Evolutionary conservation across 2,797 vertebrate species (phyloP), one percentile per base, ranked within the genome.

Genomic region (Oceanodroma leucorhoa): DNA sequence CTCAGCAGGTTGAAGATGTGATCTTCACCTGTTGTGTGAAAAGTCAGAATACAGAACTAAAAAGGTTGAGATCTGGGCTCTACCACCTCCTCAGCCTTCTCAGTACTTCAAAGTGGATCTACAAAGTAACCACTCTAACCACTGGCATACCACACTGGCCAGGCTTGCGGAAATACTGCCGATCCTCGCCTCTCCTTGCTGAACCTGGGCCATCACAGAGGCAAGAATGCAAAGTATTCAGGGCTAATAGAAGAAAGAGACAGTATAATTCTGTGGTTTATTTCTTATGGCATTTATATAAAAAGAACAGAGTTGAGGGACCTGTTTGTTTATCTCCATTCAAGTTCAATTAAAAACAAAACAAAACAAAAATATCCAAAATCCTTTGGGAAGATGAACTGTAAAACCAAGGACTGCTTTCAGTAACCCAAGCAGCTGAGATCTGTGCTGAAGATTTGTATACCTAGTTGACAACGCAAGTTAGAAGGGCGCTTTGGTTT

Each of bases 141-240:
- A 40, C 13, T 20, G 46, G 36, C 41, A 34, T 1, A 75, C 11
- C 14, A 24, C 6, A 21, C 7, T 0, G 3, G 18, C 21, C 14
- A 41, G 4, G 22, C 30, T 65, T 69, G 17, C 1, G 3, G 86
- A 83, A 80, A 71, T 21, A 27, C n/a, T 51, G 34, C 10, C 0
- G 0, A 3, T 76, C 30, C 20, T 77, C 3, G 5, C 21, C 18
- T 46, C n/a, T 64, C n/a, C 45, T 54, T 41, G 41, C 34, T 90
- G 30, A 80, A 62, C 32, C 30, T 22, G 57, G 50, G 50, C 34
- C 24, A 34, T 38, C 21, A 8, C 0, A 57, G 38, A 69, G 16
- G 17, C 26, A 75, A 61, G 53, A 78, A 86, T 24, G 32, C 6
- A 14, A 90, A 69, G 36, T 48, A 86, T 62, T 73, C 10, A 51